Evolutionary conservation across 1,140 invertebrate genomes (phyloP).

Genomic region (Pinna nobilis): DNA sequence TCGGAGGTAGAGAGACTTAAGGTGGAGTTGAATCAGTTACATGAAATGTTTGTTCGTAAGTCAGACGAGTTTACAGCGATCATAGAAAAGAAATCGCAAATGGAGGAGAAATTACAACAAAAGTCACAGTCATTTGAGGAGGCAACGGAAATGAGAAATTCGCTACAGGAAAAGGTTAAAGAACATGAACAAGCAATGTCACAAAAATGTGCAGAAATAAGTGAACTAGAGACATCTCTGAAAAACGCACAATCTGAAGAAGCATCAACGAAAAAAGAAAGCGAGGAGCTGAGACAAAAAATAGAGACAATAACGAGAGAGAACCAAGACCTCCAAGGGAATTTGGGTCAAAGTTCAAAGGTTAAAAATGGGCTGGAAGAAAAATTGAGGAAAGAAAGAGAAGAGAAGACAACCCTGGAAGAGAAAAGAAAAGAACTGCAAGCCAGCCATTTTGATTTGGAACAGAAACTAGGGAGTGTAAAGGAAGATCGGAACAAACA

Average conservation of each 20-base stretch:
- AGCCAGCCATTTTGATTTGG: conserved; percentile 74
- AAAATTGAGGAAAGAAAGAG: not conserved
- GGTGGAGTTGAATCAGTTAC: conserved; percentile 2
- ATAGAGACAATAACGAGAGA: too few relatives aligned
- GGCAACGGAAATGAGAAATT: not conserved
- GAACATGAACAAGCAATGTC: conserved; percentile 1
- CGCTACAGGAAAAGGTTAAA: conserved; percentile 4
- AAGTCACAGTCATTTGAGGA: conserved; percentile 14
- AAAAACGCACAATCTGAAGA: too few relatives aligned
- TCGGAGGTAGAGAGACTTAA: not conserved
- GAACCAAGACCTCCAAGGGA: not conserved
- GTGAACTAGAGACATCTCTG: conserved; percentile 24
- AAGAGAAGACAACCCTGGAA: conserved; percentile 80
- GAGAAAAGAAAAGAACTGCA: conserved; percentile 38
- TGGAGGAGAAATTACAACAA: conserved; percentile 26
- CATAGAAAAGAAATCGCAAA: conserved; percentile 1
- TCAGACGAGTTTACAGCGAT: not conserved
- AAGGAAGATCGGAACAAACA: conserved; percentile 90
- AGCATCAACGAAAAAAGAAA: too few relatives aligned
- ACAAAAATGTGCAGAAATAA: not conserved
- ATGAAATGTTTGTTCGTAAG: not conserved
- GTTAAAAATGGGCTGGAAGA: conserved; percentile 13
- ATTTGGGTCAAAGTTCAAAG: conserved; percentile 8
- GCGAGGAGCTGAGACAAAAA: too few relatives aligned
- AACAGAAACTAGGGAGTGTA: conserved; percentile 72